These are phyloP conservation scores for Apostichopus parvimensis DNA, from an alignment of 35 echinoderm and acorn worm species.

Conservation along the genomic window DNA sequence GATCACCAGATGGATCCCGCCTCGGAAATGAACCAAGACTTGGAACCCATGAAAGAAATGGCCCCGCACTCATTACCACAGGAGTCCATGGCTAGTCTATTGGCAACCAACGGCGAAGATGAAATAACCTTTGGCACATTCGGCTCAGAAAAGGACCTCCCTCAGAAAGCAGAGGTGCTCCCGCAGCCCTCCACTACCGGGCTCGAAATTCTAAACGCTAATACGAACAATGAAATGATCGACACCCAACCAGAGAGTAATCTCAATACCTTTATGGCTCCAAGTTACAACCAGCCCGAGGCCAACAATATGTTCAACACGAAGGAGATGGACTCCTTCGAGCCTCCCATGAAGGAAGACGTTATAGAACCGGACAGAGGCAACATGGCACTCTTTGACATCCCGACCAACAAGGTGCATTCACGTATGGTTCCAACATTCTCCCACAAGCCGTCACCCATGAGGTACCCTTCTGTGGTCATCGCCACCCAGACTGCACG, in stretches of 20 bases:
- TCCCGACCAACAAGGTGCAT: neutral
- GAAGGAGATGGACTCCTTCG: conserved; percentile 23
- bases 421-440: conserved; percentile 3
- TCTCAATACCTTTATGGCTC: conserved; percentile 19
- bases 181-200: conserved; percentile 13
- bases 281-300: neutral
- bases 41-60: conserved; percentile 30
- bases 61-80: neutral
- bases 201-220: conserved; percentile 25
- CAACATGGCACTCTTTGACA: conserved; percentile 15
- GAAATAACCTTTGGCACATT: conserved; percentile 58
- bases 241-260: conserved; percentile 28
- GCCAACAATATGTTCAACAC: conserved; percentile 21
- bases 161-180: neutral
- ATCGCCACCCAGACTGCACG: conserved; percentile 9
- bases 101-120: neutral
- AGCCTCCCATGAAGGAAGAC: conserved; percentile 24
- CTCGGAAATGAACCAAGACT: conserved; percentile 24
- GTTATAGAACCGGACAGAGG: conserved; percentile 3
- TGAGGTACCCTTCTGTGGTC: conserved; percentile 31
- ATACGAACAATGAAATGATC: conserved; percentile 29
- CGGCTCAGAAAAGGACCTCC: conserved; percentile 39
- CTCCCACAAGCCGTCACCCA: conserved; percentile 12
- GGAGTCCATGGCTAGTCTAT: conserved; percentile 21
- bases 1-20: conserved; percentile 27